Percentiles rank a stretch among this genome's conserved stretches.
phyloP scores from a whole-genome alignment of 2,888 invertebrate genomes.

The Plutella xylostella region DNA sequence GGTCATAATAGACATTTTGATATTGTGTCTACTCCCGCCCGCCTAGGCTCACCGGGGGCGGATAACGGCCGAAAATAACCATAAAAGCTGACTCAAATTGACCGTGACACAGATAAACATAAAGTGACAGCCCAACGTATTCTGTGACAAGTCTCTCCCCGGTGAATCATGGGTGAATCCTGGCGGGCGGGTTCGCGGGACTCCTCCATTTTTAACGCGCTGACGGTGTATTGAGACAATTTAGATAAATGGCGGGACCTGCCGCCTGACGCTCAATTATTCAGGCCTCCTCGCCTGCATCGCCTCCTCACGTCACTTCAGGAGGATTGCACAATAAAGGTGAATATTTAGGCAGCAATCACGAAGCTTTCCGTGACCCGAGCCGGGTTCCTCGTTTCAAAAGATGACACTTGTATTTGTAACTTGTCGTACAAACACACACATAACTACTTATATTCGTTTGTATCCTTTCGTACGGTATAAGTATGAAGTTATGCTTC shows the following conservation, averaged over 20 bases:
- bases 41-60: no score
- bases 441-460: no score
- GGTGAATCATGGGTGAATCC: no score
- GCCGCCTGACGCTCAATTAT: slow-evolving; percentile 55
- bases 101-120: slow-evolving; percentile 30
- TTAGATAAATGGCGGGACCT: slow-evolving; percentile 61
- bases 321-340: slow-evolving; percentile 58
- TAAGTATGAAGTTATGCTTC: no score
- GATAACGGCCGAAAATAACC: no score
- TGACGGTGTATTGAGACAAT: slow-evolving; percentile 32
- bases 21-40: no score
- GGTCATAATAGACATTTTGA: no score
- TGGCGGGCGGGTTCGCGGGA: slow-evolving; percentile 32
- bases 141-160: slow-evolving; percentile 21
- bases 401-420: no score
- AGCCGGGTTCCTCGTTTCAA: no score
- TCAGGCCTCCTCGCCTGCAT: slow-evolving; percentile 41
- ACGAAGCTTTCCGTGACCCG: no score
- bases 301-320: slow-evolving; percentile 52
- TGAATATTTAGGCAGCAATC: slow-evolving; percentile 63
- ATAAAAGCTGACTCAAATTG: slow-evolving; percentile 21
- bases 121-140: slow-evolving; percentile 29
- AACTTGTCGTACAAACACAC: no score
- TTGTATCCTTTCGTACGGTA: no score
- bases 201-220: slow-evolving; percentile 54